These are phyloP conservation scores for Dreissena polymorpha DNA, from an alignment of 1,140 invertebrate species.

Conservation along the genomic window DNA sequence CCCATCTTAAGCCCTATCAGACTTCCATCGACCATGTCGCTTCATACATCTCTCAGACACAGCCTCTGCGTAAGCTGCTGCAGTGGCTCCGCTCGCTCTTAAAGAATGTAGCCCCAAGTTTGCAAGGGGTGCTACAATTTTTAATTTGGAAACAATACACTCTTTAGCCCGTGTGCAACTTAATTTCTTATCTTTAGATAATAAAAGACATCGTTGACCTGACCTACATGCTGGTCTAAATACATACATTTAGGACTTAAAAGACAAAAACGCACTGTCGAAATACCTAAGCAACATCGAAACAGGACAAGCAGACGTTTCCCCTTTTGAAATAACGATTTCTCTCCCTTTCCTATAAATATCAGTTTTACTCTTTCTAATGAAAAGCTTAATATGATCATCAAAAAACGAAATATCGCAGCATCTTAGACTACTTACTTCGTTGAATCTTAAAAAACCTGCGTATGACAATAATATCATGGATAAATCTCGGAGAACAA, in stretches of 20 bases:
- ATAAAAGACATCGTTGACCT: not conserved
- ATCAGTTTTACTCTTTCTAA: conserved; percentile 50
- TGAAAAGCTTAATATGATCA: conserved; percentile 23
- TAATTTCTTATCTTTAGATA: not conserved
- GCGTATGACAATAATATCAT: conserved; percentile 56
- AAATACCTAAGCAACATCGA: conserved; percentile 47
- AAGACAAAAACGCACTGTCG: not conserved
- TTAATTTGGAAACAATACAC: not conserved
- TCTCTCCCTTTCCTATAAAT: conserved; percentile 48
- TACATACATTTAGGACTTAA: not conserved
- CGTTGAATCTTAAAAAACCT: conserved; percentile 51
- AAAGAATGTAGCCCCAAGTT: not conserved
- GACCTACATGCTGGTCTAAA: conserved; percentile 3
- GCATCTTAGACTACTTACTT: conserved; percentile 43
- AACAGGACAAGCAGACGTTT: conserved; percentile 35
- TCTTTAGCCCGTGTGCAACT: not conserved
- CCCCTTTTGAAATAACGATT: conserved; percentile 29
- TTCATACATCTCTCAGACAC: not conserved
- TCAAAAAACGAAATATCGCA: conserved; percentile 42
- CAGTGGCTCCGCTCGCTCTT: not conserved
- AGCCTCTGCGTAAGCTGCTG: not conserved
- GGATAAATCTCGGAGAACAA: conserved; percentile 41
- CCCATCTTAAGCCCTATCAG: not conserved
- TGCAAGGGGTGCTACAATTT: not conserved
- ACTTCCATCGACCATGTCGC: not conserved